These are phyloP conservation scores for Petrolisthes manimaculis DNA, from an alignment of 2,888 invertebrate genomes.

Conservation along the genomic window DNA sequence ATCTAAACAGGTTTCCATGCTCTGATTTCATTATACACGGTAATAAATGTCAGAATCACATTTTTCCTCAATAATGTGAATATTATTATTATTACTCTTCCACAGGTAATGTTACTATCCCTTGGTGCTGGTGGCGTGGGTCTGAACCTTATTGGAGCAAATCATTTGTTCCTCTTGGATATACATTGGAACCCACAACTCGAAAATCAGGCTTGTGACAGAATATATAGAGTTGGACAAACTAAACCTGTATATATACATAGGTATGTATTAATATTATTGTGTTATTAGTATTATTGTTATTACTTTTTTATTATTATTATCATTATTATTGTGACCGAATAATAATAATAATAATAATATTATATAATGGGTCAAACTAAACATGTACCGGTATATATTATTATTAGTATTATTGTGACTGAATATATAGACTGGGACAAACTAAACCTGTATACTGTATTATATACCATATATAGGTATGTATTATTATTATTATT, in stretches of 20 bases:
- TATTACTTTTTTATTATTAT: too few species aligned
- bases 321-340: too few species aligned
- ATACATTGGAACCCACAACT: conserved; percentile 98
- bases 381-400: too few species aligned
- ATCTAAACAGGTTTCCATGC: neutral
- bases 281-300: too few species aligned
- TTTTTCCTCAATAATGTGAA: neutral
- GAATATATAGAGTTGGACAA: conserved; percentile 77
- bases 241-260: conserved; percentile 61
- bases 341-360: too few species aligned
- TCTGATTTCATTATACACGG: neutral
- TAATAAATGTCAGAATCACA: neutral
- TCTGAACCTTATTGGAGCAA: conserved; percentile 91
- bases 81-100: neutral
- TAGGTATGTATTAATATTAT: conserved; percentile 36
- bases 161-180: conserved; percentile 90
- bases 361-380: too few species aligned
- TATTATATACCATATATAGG: too few species aligned
- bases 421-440: too few species aligned
- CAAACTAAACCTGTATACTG: too few species aligned
- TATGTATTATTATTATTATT: too few species aligned
- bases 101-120: conserved; percentile 77
- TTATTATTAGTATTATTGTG: too few species aligned
- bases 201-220: conserved; percentile 93
- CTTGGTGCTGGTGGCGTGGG: conserved; percentile 95